Conservation (phyloP, 2,113 vertebrate genomes). For the Aegotheles bennettii region DNA sequence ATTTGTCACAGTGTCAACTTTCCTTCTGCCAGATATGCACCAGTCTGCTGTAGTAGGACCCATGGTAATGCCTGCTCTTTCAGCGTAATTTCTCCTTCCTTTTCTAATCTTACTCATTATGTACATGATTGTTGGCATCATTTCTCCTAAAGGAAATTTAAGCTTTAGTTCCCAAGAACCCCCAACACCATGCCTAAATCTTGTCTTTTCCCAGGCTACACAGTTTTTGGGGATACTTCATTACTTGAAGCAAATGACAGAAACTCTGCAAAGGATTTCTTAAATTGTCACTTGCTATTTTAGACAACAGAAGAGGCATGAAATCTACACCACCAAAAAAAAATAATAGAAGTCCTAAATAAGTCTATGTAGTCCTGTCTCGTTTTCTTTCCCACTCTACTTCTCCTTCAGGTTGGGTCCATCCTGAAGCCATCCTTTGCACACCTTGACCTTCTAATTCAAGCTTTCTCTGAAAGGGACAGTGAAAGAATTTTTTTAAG, state of each 20-base stretch:
- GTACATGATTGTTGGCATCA: not conserved
- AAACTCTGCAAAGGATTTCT: not conserved
- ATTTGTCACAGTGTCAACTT: not conserved
- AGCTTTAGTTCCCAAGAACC: not conserved
- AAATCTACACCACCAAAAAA: not conserved
- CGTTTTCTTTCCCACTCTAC: not conserved
- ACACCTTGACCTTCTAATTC: not conserved
- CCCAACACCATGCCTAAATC: not conserved
- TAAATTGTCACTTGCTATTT: not conserved
- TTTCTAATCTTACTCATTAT: not conserved
- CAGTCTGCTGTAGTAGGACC: not conserved
- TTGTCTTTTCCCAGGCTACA: not conserved
- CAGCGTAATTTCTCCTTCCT: not conserved
- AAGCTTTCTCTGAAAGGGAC: not conserved
- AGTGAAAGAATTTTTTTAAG: not conserved
- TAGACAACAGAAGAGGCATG: not conserved
- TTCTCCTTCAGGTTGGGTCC: not conserved
- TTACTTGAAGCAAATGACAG: not conserved
- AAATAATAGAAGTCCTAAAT: not conserved
- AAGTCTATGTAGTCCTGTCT: not conserved
- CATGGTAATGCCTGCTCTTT: not conserved
- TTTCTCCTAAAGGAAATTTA: not conserved
- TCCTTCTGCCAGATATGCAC: not conserved
- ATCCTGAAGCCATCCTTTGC: not conserved
- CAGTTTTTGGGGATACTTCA: not conserved